Conservation (phyloP, 2,888 invertebrate species). For the Sceliomorpha sp. region DNA sequence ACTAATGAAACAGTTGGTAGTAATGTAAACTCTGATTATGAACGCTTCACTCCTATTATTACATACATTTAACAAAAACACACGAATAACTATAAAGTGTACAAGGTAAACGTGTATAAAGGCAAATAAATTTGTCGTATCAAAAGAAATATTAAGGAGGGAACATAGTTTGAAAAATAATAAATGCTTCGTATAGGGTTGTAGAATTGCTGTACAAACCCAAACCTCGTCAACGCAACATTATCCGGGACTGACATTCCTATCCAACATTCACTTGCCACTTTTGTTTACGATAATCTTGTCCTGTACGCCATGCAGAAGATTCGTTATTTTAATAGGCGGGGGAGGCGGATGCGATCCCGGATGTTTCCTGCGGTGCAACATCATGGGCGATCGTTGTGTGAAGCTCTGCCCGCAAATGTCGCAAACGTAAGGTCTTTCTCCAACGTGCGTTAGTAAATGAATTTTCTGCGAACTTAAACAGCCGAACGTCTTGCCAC, state of each 20-base stretch:
- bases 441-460: conserved; percentile 69
- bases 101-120: no score
- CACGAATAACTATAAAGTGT: no score
- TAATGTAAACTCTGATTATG: no score
- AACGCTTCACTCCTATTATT: no score
- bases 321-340: conserved; percentile 73
- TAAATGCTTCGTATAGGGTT: no score
- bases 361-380: conserved; percentile 71
- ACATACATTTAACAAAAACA: no score
- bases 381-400: conserved; percentile 74
- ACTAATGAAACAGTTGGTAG: no score
- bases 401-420: conserved; percentile 75
- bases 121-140: no score
- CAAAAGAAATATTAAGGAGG: no score
- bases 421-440: conserved; percentile 74
- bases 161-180: no score
- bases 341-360: conserved; percentile 72
- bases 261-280: conserved; percentile 8
- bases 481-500: conserved; percentile 72
- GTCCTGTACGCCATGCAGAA: conserved; percentile 67
- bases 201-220: no score
- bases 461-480: conserved; percentile 73
- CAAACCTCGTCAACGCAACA: no score
- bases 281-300: conserved; percentile 32
- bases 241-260: background rate